A percentile compares a stretch with the other conserved stretches of the same genome.
Evolutionary conservation across 2,797 vertebrate genomes (phyloP).

Genomic region (Bucorvus abyssinicus): DNA sequence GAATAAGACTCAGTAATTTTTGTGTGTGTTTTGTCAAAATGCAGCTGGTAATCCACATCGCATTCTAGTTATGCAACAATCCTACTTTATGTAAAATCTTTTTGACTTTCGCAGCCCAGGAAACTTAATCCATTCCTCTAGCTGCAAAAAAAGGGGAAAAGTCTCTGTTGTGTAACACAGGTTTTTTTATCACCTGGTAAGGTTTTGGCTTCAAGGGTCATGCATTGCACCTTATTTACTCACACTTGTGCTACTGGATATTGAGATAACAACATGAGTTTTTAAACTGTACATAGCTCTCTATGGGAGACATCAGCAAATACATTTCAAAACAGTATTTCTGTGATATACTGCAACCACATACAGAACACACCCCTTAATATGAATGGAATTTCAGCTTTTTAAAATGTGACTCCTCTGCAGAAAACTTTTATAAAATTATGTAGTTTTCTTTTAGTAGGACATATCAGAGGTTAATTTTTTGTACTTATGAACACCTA

Average conservation of each 20-base stretch:
- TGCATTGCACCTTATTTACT: neutral
- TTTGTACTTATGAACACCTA: neutral
- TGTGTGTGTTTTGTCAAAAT: neutral
- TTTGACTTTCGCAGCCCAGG: neutral
- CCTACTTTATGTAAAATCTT: neutral
- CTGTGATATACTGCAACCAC: neutral
- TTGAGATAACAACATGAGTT: neutral
- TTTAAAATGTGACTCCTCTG: neutral
- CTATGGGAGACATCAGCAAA: neutral
- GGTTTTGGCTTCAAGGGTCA: neutral
- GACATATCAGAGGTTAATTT: neutral
- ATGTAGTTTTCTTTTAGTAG: neutral
- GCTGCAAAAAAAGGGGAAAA: neutral
- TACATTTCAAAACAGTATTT: neutral
- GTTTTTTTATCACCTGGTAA: neutral
- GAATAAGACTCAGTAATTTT: neutral
- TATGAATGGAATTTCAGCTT: neutral
- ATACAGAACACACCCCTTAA: neutral
- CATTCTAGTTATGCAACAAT: neutral
- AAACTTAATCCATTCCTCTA: neutral
- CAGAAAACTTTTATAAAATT: neutral
- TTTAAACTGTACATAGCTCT: neutral
- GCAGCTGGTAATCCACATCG: neutral
- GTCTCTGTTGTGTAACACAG: rapidly evolving
- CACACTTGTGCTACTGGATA: neutral